These are phyloP conservation scores for Pangasianodon hypophthalmus DNA, from an alignment of 2,113 vertebrate genomes.

Conservation along the genomic window DNA sequence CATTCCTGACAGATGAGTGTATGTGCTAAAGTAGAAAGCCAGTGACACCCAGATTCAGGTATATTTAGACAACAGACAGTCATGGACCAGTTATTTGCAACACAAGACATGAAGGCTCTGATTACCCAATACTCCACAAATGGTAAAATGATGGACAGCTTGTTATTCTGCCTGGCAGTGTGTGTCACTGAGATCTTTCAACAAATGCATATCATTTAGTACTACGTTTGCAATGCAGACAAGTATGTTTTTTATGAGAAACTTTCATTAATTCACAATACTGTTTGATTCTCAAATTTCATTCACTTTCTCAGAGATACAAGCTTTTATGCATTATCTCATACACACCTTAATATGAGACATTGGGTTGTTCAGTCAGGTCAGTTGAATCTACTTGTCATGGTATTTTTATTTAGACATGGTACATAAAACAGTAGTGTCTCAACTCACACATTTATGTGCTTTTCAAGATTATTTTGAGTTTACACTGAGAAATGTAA, in stretches of 20 bases:
- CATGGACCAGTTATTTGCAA: conserved; percentile 28
- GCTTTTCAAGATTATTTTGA: background rate
- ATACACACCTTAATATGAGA: background rate
- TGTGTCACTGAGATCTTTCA: conserved; percentile 18
- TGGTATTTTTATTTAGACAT: background rate
- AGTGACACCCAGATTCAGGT: conserved; percentile 38
- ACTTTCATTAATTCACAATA: background rate
- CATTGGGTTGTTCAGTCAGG: background rate
- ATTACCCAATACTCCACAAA: conserved; percentile 31
- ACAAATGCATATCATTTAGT: conserved; percentile 1
- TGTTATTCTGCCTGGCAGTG: conserved; percentile 23
- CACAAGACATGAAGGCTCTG: conserved; percentile 12
- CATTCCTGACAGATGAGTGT: conserved; percentile 1
- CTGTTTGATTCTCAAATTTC: background rate
- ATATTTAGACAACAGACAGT: background rate
- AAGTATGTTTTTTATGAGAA: background rate
- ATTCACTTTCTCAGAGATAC: background rate
- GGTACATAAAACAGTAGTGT: background rate
- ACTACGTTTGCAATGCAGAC: conserved; percentile 18
- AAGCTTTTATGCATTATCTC: background rate
- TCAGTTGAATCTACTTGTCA: background rate
- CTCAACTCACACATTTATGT: background rate
- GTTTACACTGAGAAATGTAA: background rate
- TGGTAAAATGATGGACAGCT: conserved; percentile 34
- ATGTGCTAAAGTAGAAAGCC: conserved; percentile 10